These are phyloP conservation scores for Monoplex corrugatus DNA, from an alignment of 2,888 invertebrate genomes.

Conservation along the genomic window DNA sequence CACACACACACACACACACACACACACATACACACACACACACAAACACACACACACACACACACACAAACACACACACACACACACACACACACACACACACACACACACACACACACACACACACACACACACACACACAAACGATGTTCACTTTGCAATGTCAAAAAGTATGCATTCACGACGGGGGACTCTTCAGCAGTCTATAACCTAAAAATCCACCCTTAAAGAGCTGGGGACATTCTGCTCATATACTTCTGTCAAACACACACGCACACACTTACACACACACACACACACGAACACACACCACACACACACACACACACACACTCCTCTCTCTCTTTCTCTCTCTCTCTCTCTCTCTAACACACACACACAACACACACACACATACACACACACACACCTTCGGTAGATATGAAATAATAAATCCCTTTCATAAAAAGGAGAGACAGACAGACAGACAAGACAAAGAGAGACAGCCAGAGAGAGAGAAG, in stretches of 20 bases:
- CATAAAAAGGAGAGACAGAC: too few relatives aligned
- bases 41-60: neutral
- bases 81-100: slow-evolving; percentile 28
- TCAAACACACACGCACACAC: too few relatives aligned
- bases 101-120: slow-evolving; percentile 29
- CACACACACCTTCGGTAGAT: neutral
- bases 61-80: neutral
- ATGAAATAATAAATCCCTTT: neutral
- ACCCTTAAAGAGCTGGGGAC: neutral
- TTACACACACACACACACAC: too few relatives aligned
- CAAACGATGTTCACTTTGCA: neutral
- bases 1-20: neutral
- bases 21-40: neutral
- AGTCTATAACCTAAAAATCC: neutral
- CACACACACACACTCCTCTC: neutral
- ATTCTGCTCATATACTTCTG: too few relatives aligned
- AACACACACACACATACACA: slow-evolving; percentile 8
- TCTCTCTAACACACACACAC: slow-evolving; percentile 19
- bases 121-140: neutral
- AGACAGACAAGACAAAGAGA: too few relatives aligned
- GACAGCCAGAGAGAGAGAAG: too few relatives aligned
- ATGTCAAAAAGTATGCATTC: neutral
- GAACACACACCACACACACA: slow-evolving; percentile 1
- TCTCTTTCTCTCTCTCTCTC: too few relatives aligned
- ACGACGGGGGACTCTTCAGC: too few relatives aligned